Evolutionary conservation across 2,113 vertebrate genomes (phyloP).

Genomic region (Micromys minutus): DNA sequence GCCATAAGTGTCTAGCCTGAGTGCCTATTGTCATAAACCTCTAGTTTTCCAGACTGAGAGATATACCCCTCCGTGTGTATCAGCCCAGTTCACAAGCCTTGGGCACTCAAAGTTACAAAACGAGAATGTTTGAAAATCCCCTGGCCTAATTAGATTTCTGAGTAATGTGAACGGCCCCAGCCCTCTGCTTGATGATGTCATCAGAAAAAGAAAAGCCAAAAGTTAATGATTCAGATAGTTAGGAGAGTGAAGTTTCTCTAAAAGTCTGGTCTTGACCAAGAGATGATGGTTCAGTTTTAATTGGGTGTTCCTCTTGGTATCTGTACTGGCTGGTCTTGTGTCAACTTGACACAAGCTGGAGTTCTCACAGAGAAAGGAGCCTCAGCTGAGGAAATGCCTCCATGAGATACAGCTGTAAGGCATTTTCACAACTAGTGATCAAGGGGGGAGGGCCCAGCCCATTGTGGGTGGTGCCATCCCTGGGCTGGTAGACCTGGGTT

Average conservation of each 20-base stretch:
- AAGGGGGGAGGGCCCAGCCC: too few relatives aligned
- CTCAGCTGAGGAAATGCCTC: too few relatives aligned
- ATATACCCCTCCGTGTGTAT: background rate
- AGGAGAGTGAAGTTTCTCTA: conserved; percentile 21
- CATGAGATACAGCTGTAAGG: too few relatives aligned
- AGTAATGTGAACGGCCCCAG: background rate
- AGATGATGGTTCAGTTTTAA: background rate
- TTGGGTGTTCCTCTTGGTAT: background rate
- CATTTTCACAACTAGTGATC: too few relatives aligned
- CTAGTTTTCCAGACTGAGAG: background rate
- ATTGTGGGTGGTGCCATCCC: too few relatives aligned
- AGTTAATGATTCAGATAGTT: background rate
- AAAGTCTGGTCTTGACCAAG: background rate
- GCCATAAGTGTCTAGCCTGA: background rate
- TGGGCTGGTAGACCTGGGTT: too few relatives aligned
- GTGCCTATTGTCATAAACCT: too few relatives aligned
- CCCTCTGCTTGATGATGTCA: background rate
- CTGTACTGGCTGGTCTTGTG: too few relatives aligned
- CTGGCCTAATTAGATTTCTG: background rate
- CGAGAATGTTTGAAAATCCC: background rate
- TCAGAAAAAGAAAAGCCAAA: conserved; percentile 44
- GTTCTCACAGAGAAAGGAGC: too few relatives aligned
- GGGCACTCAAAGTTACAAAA: background rate
- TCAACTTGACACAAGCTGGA: too few relatives aligned
- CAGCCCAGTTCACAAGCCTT: background rate